These are phyloP conservation scores for Brienomyrus brachyistius DNA, from an alignment of 2,113 vertebrate genomes.

Conservation along the genomic window DNA sequence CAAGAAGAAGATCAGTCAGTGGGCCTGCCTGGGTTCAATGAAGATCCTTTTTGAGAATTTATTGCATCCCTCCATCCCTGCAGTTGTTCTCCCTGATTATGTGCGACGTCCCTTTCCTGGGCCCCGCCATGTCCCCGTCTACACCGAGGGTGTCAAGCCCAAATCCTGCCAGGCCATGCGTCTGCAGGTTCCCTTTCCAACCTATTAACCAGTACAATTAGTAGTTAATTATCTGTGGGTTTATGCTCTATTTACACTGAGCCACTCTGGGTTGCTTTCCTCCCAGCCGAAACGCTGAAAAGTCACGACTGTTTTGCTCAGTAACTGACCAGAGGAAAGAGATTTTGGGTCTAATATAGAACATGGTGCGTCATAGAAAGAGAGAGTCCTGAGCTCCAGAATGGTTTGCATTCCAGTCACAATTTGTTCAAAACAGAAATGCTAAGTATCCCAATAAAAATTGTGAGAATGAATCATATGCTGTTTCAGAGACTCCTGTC, in stretches of 20 bases:
- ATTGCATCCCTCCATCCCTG: background rate
- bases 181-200: background rate
- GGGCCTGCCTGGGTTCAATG: background rate
- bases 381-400: background rate
- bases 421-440: background rate
- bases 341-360: background rate
- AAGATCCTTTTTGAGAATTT: background rate
- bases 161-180: background rate
- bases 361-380: background rate
- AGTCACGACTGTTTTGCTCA: background rate
- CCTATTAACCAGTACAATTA: slow-evolving; percentile 8
- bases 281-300: background rate
- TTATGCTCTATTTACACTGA: slow-evolving; percentile 6
- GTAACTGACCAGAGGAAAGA: background rate
- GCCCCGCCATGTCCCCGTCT: background rate
- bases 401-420: background rate
- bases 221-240: slow-evolving; percentile 2
- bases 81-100: background rate
- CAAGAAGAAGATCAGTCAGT: background rate
- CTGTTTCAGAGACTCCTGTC: background rate
- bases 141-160: background rate
- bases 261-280: background rate
- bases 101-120: background rate
- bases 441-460: background rate
- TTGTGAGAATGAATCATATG: background rate